Percentiles rank a stretch among this genome's conserved stretches.
Evolutionary conservation across 1,140 invertebrate genomes (phyloP).

Genomic region (Drosophila ananassae): DNA sequence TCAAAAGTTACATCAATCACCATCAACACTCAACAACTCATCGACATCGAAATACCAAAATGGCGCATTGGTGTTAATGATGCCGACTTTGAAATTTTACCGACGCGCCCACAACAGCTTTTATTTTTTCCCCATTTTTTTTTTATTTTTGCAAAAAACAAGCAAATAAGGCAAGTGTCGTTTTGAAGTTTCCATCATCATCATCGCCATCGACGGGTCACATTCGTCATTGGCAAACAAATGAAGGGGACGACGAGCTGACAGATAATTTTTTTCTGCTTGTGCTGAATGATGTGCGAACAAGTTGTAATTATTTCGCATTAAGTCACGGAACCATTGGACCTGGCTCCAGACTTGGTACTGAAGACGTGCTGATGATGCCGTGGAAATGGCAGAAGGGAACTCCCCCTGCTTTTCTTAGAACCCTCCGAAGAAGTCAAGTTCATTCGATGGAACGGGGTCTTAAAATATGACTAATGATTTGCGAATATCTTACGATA

Average conservation of each 20-base stretch:
- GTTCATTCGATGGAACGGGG: background rate
- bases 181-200: conserved; percentile 69
- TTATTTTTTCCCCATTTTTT: background rate
- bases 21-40: conserved; percentile 50
- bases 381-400: conserved; percentile 6
- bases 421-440: conserved; percentile 15
- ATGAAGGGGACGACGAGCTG: conserved; percentile 61
- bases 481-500: background rate
- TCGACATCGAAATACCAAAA: conserved; percentile 61
- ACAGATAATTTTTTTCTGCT: conserved; percentile 62
- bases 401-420: background rate
- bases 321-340: conserved; percentile 46
- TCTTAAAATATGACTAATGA: background rate
- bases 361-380: conserved; percentile 44
- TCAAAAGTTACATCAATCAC: conserved; percentile 72
- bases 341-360: conserved; percentile 12
- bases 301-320: conserved; percentile 80
- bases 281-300: conserved; percentile 75
- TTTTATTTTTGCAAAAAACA: conserved; percentile 34
- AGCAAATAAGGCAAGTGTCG: conserved; percentile 75
- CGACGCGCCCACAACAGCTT: conserved; percentile 69
- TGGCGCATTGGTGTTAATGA: conserved; percentile 78
- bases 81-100: conserved; percentile 80
- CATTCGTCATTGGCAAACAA: conserved; percentile 79
- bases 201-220: conserved; percentile 33